A percentile compares a stretch with the other conserved stretches of the same genome.
These are phyloP conservation scores for Apomyelois bistriatella DNA, from an alignment of 2,888 invertebrate genomes.

Conservation along the genomic window DNA sequence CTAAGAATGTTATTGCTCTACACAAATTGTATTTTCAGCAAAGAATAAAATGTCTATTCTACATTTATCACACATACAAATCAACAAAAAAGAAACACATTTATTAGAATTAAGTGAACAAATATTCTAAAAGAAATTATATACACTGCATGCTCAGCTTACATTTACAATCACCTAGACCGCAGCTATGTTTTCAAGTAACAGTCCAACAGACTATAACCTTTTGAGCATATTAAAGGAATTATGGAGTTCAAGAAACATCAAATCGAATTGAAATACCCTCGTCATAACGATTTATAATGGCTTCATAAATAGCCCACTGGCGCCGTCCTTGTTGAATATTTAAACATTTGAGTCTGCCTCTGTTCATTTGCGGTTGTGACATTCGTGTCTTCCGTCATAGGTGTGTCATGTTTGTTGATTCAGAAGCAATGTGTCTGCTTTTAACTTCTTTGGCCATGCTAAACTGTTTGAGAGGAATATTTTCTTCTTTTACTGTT, in stretches of 20 bases:
- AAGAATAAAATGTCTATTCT: too few relatives aligned
- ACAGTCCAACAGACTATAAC: neutral
- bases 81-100: too few relatives aligned
- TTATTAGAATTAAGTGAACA: too few relatives aligned
- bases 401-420: neutral
- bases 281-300: conserved; percentile 6
- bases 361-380: neutral
- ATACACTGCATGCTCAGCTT: too few relatives aligned
- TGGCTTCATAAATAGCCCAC: neutral
- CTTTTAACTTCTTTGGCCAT: neutral
- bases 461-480: too few relatives aligned
- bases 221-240: neutral
- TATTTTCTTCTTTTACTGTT: too few relatives aligned
- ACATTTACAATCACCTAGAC: too few relatives aligned
- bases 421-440: neutral
- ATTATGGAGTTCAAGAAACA: neutral
- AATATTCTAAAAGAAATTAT: too few relatives aligned
- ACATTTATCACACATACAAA: too few relatives aligned
- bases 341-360: conserved; percentile 6
- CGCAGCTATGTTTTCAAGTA: neutral
- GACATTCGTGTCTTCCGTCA: neutral
- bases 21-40: too few relatives aligned
- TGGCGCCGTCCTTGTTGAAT: conserved; percentile 10
- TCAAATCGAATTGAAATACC: conserved; percentile 4
- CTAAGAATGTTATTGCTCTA: too few relatives aligned